These are phyloP conservation scores for Heliconius hermathena DNA, from an alignment of 1,140 invertebrate genomes.

Conservation along the genomic window DNA sequence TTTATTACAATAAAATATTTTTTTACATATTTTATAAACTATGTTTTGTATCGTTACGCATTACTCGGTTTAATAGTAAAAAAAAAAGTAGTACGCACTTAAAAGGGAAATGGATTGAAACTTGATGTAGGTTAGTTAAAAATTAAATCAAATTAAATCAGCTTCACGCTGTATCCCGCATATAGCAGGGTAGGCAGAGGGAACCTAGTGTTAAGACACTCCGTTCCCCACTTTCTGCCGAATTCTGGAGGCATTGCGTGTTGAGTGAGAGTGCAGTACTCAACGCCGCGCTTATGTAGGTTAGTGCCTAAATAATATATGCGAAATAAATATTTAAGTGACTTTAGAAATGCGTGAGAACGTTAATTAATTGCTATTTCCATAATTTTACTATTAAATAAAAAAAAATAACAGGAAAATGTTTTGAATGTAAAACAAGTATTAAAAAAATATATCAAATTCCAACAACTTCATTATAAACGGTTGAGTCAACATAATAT, in stretches of 20 bases:
- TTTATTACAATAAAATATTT: neutral
- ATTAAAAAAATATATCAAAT: neutral
- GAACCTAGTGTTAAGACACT: too few relatives aligned
- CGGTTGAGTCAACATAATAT: neutral
- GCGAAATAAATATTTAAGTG: neutral
- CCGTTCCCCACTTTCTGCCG: too few relatives aligned
- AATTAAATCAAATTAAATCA: too few relatives aligned
- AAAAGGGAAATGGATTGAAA: neutral
- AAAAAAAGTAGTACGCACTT: neutral
- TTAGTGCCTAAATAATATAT: slow-evolving; percentile 9
- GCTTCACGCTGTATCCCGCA: too few relatives aligned
- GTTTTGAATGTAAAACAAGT: neutral
- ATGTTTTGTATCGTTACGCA: neutral
- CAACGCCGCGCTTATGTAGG: too few relatives aligned
- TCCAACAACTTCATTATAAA: neutral
- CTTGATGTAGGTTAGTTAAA: slow-evolving; percentile 13
- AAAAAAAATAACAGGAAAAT: neutral
- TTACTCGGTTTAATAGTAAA: neutral
- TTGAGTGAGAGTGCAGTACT: too few relatives aligned
- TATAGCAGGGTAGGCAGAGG: too few relatives aligned
- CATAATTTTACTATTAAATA: neutral
- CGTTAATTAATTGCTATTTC: neutral
- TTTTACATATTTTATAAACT: neutral
- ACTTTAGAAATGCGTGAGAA: neutral
- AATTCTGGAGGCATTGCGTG: too few relatives aligned